These are phyloP conservation scores for Diarsia mendica DNA, from an alignment of 2,888 invertebrate species.

Conservation along the genomic window DNA sequence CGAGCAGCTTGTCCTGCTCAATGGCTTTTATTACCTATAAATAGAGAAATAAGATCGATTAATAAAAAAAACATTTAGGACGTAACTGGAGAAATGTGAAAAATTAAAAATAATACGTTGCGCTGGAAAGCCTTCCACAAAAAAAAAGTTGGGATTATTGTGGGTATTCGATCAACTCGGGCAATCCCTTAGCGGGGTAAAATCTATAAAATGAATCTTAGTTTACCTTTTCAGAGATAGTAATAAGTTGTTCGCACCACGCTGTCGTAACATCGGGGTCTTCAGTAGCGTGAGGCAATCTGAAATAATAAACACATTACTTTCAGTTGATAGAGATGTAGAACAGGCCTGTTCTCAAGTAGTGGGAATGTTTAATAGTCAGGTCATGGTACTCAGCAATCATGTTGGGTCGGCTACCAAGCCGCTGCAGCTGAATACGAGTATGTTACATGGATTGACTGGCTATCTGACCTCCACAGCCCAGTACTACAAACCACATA, in stretches of 20 bases:
- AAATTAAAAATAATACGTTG: too few relatives aligned
- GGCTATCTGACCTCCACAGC: too few relatives aligned
- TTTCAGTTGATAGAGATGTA: neutral
- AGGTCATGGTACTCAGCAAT: neutral
- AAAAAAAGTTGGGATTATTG: too few relatives aligned
- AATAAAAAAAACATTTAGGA: neutral
- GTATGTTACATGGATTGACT: too few relatives aligned
- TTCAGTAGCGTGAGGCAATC: slow-evolving; percentile 87
- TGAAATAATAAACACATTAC: slow-evolving; percentile 64
- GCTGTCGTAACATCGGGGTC: slow-evolving; percentile 83
- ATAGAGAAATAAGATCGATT: slow-evolving; percentile 2
- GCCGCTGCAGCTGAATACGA: too few relatives aligned
- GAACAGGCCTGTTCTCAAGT: neutral
- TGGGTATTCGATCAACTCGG: too few relatives aligned
- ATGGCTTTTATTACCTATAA: slow-evolving; percentile 89
- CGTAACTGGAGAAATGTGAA: neutral
- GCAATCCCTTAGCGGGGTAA: neutral
- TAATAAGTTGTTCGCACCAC: slow-evolving; percentile 86
- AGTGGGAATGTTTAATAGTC: neutral
- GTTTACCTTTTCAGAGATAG: slow-evolving; percentile 91
- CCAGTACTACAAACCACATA: too few relatives aligned
- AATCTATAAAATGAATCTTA: neutral
- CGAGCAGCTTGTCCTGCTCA: slow-evolving; percentile 94
- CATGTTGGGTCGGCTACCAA: too few relatives aligned
- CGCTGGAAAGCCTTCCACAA: too few relatives aligned